phyloP scores from a whole-genome alignment of 2,888 invertebrate species.

The Ophraella communa region DNA sequence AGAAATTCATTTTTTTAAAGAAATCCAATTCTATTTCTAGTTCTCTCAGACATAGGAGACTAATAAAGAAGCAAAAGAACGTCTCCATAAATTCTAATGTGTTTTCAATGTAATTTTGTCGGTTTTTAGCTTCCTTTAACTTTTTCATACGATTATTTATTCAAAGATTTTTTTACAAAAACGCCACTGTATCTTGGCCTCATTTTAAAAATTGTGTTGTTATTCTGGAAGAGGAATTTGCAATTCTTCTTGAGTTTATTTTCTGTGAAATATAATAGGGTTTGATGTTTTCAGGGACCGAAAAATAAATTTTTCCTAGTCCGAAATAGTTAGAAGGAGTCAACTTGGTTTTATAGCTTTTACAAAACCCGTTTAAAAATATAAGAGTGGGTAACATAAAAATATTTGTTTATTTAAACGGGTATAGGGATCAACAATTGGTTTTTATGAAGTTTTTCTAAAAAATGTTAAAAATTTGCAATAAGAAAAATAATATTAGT shows the following conservation, averaged over 20 bases:
- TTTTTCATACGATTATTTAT: background rate
- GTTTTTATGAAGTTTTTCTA: no score
- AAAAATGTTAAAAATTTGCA: no score
- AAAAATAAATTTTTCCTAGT: slow-evolving; percentile 12
- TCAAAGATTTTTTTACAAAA: background rate
- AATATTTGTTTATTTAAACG: no score
- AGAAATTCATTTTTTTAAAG: background rate
- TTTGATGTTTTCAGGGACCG: slow-evolving; percentile 13
- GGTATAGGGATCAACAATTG: no score
- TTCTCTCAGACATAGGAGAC: background rate
- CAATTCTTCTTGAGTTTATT: slow-evolving; percentile 16
- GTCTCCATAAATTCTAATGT: no score
- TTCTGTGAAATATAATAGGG: slow-evolving; percentile 20
- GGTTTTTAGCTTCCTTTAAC: no score
- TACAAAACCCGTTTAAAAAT: slow-evolving; percentile 8
- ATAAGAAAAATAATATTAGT: no score
- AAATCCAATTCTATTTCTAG: background rate
- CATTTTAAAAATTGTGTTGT: slow-evolving; percentile 19
- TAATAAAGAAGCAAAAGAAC: background rate
- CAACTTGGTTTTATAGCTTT: background rate
- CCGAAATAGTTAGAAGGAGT: slow-evolving; percentile 5
- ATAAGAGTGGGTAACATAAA: background rate
- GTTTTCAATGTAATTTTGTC: no score
- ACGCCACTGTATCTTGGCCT: slow-evolving; percentile 4
- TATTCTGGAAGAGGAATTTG: slow-evolving; percentile 13